phyloP scores from a whole-genome alignment of 2,888 invertebrate genomes.

The Clanis bilineata region DNA sequence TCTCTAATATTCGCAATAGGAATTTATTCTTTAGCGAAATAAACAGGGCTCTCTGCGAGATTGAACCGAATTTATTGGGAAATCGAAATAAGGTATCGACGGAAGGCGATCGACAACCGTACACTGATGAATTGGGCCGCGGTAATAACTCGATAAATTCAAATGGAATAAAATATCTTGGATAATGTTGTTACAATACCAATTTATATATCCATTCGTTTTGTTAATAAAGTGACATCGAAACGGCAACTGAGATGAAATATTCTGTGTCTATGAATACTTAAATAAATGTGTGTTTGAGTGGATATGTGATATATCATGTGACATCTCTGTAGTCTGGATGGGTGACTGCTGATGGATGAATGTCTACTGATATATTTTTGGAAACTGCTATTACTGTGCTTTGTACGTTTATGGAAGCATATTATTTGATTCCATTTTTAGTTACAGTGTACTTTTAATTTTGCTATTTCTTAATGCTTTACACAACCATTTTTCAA shows the following conservation, averaged over 20 bases:
- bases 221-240: neutral
- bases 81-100: conserved; percentile 52
- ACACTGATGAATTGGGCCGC: conserved; percentile 50
- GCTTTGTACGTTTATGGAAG: neutral
- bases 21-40: conserved; percentile 71
- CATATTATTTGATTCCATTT: neutral
- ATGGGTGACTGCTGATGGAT: neutral
- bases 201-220: neutral
- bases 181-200: neutral
- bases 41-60: conserved; percentile 59
- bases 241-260: neutral
- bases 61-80: conserved; percentile 63
- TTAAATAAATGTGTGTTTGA: neutral
- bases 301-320: neutral
- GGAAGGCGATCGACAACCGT: conserved; percentile 43
- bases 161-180: conserved; percentile 27
- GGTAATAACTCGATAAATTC: conserved; percentile 35
- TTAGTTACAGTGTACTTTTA: neutral
- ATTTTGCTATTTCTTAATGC: neutral
- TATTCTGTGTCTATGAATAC: neutral
- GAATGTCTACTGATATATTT: neutral
- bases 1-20: conserved; percentile 71
- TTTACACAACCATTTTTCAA: neutral
- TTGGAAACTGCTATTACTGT: neutral
- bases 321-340: neutral